These are phyloP conservation scores for Capitella teleta DNA, from an alignment of 1,140 invertebrate genomes.

Conservation along the genomic window DNA sequence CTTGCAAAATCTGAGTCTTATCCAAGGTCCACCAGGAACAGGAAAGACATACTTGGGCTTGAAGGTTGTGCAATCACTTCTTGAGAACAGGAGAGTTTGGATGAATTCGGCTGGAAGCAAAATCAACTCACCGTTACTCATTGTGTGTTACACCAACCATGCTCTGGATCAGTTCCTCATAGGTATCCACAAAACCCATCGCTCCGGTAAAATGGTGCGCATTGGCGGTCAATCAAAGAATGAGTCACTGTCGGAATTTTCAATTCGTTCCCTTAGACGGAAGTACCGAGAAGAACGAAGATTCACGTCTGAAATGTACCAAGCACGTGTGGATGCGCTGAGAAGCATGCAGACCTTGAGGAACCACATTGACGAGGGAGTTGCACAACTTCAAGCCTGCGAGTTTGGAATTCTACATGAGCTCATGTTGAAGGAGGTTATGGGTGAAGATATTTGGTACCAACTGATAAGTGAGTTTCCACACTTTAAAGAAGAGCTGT, in stretches of 20 bases:
- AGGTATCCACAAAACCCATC: conserved; percentile 45
- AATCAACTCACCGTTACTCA: conserved; percentile 49
- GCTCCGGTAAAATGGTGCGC: conserved; percentile 49
- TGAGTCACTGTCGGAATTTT: conserved; percentile 26
- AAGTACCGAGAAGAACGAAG: background rate
- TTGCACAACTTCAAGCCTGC: too few species aligned
- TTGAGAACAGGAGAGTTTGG: conserved; percentile 30
- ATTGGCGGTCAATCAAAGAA: conserved; percentile 60
- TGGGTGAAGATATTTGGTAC: conserved; percentile 13
- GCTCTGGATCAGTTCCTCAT: conserved; percentile 74
- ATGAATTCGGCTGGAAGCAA: background rate
- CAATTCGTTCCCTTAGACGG: conserved; percentile 10
- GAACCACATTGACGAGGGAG: background rate
- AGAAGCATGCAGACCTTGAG: background rate
- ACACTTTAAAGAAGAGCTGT: too few species aligned
- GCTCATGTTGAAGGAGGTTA: conserved; percentile 5
- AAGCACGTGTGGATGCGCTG: conserved; percentile 16
- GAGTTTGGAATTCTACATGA: conserved; percentile 8
- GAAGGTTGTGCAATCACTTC: conserved; percentile 34
- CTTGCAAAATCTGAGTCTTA: conserved; percentile 50
- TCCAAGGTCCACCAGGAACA: conserved; percentile 51
- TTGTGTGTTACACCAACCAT: conserved; percentile 73
- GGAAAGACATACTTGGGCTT: conserved; percentile 38
- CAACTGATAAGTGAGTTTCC: too few species aligned
- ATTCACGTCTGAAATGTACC: conserved; percentile 8